Evolutionary conservation across 2,113 vertebrate genomes (phyloP), one percentile per base, ranked within the genome.

Genomic region (Seriola dumerili): DNA sequence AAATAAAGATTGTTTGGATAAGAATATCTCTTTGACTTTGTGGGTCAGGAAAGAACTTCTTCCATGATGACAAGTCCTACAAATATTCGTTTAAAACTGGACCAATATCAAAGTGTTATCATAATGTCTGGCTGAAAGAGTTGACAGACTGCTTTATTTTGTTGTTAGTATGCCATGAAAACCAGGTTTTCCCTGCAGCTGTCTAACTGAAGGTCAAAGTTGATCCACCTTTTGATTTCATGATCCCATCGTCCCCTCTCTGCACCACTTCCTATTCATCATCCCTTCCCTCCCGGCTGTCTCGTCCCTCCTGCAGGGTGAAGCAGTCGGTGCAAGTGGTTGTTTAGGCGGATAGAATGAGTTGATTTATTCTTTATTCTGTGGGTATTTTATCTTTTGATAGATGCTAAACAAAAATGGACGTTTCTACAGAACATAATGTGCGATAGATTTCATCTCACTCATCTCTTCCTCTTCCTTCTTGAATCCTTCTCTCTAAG

Each of bases 281-380:
- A 55, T 55, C 9, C 21, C 8, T 23, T 23, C 10, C 52, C 23
- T 17, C 50, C 16, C 5, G 7, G 50, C 19, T 23, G 3, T 55
- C 52, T 23, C 8, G 2, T 48, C 14, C 25, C 23, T 48, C 23
- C 72, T 42, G 52, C 73, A 74, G 61, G n/a, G 40, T 40, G 0
- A 14, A 3, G 52, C 55, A 23, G 4, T 23, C 57, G 50, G 55
- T 32, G 23, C 1, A 7, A 58, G 13, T 1, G 16, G 17, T 40
- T 67, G 50, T 29, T 29, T 29, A 29, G 29, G 29, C 17, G 8
- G 29, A 66, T 21, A 63, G 8, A 66, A 55, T 48, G 0, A 50
- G 8, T 44, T 52, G 62, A 57, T 40, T 13, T 61, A 59, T 63
- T 68, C 62, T 68, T 66, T 25, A 48, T 66, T 19, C 19, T 42